Percentiles rank a stretch among this genome's conserved stretches.
phyloP scores from a whole-genome alignment of 2,797 vertebrate species.

The Thamnophis elegans region DNA sequence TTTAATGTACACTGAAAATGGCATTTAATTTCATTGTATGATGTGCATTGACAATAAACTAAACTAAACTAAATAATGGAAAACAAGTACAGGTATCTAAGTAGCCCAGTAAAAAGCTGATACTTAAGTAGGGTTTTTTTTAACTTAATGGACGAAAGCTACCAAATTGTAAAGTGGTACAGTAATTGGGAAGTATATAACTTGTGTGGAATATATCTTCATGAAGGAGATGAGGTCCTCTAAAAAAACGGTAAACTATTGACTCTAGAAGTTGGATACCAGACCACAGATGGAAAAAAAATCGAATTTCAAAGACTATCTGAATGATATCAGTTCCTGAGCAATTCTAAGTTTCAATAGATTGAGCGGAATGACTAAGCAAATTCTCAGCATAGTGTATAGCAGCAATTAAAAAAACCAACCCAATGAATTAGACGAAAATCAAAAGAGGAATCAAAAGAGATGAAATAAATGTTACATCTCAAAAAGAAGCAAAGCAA shows the following conservation, averaged over 20 bases:
- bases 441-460: slow-evolving; percentile 38
- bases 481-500: slow-evolving; percentile 28
- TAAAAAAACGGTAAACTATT: background rate
- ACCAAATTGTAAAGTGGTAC: background rate
- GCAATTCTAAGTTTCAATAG: background rate
- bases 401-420: slow-evolving; percentile 50
- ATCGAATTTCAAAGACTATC: background rate
- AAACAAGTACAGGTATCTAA: background rate
- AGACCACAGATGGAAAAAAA: background rate
- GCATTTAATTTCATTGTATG: too few species aligned
- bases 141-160: background rate
- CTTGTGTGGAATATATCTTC: background rate
- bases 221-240: background rate
- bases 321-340: background rate
- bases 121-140: background rate
- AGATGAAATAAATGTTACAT: slow-evolving; percentile 14
- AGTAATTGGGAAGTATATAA: background rate
- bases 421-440: slow-evolving; percentile 29
- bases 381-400: slow-evolving; percentile 45
- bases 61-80: background rate
- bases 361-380: background rate
- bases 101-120: background rate
- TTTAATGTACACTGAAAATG: too few species aligned
- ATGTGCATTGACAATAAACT: too few species aligned
- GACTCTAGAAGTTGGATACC: background rate